Evolutionary conservation across 2,797 vertebrate species (phyloP).

Genomic region (Sparus aurata): DNA sequence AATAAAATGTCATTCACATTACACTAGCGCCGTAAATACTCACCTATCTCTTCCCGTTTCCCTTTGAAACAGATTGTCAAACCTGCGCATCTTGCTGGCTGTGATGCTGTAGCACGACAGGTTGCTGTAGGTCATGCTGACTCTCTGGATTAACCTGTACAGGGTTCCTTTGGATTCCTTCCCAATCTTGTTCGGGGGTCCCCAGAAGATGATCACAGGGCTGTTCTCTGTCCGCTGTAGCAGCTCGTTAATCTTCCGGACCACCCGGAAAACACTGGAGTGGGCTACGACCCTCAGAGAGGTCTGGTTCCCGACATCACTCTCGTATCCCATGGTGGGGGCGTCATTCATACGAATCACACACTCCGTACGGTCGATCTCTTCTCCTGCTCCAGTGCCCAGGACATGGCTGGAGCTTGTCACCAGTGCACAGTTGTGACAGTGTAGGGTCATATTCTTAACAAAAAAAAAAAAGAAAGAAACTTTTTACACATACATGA

Average conservation of each 20-base stretch:
- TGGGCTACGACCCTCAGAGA: slow-evolving; percentile 94
- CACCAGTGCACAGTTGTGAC: slow-evolving; percentile 91
- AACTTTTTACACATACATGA: neutral
- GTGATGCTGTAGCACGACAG: slow-evolving; percentile 90
- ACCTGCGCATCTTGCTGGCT: slow-evolving; percentile 91
- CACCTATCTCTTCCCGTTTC: slow-evolving; percentile 97
- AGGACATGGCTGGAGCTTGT: slow-evolving; percentile 97
- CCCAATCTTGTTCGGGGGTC: slow-evolving; percentile 92
- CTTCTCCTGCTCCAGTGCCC: slow-evolving; percentile 87
- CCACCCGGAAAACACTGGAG: slow-evolving; percentile 94
- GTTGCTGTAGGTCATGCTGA: slow-evolving; percentile 89
- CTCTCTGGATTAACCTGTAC: slow-evolving; percentile 92
- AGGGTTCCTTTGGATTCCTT: slow-evolving; percentile 89
- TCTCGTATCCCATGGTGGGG: slow-evolving; percentile 89
- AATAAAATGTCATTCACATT: neutral
- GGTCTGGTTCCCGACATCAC: slow-evolving; percentile 93
- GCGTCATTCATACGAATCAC: slow-evolving; percentile 98
- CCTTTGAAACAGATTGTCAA: slow-evolving; percentile 92
- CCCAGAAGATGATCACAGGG: slow-evolving; percentile 94
- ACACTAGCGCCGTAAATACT: slow-evolving; percentile 39
- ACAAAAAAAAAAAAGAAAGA: neutral
- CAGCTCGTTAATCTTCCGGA: slow-evolving; percentile 91
- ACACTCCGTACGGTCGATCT: slow-evolving; percentile 91
- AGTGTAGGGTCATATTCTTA: slow-evolving; percentile 91
- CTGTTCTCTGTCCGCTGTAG: slow-evolving; percentile 86